These are phyloP conservation scores for Percopsis transmontana DNA, from an alignment of 2,113 vertebrate genomes.

Conservation along the genomic window DNA sequence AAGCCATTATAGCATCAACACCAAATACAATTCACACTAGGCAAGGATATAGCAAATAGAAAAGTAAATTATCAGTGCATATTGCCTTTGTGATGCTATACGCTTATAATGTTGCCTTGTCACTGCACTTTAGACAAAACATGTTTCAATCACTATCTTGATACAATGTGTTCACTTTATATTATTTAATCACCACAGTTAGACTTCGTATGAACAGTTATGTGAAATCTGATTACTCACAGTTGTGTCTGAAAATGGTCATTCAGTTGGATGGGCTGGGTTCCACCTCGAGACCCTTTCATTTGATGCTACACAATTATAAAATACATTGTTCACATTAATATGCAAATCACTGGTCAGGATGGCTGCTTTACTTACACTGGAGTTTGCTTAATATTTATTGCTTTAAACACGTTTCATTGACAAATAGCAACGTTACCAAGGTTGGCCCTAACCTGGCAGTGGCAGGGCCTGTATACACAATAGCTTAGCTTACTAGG, in stretches of 20 bases:
- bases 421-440: conserved; percentile 11
- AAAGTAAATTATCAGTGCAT: neutral
- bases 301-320: conserved; percentile 51
- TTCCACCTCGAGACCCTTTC: conserved; percentile 65
- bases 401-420: neutral
- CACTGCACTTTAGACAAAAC: neutral
- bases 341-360: too few relatives aligned
- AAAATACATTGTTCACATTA: neutral
- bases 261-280: conserved; percentile 69
- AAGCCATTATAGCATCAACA: neutral
- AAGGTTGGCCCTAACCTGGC: conserved; percentile 48
- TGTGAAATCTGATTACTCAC: conserved; percentile 71
- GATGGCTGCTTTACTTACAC: too few relatives aligned
- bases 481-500: conserved; percentile 27
- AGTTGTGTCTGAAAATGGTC: conserved; percentile 71
- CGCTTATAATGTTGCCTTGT: neutral
- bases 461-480: conserved; percentile 47
- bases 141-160: neutral
- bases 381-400: neutral
- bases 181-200: conserved; percentile 22
- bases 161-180: conserved; percentile 2
- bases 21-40: neutral
- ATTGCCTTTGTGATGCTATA: too few relatives aligned
- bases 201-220: conserved; percentile 45
- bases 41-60: neutral